Percentiles rank a stretch among this genome's conserved stretches.
Conservation (phyloP, 2,113 vertebrate genomes). For the Phaethornis superciliosus region DNA sequence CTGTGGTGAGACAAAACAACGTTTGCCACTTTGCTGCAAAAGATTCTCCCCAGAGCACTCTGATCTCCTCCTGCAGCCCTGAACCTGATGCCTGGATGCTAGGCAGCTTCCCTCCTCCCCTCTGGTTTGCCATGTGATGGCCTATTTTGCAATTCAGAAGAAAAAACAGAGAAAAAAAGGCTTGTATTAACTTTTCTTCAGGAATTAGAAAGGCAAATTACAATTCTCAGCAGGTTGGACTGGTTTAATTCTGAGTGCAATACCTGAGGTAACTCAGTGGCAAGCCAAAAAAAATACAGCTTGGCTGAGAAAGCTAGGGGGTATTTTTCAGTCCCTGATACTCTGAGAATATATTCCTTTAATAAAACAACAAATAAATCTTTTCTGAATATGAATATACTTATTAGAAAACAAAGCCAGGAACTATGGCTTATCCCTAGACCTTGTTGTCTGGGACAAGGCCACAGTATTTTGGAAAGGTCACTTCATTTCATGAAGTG, state of each 20-base stretch:
- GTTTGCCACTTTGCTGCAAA: not conserved
- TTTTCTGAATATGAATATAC: not conserved
- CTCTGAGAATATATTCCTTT: not conserved
- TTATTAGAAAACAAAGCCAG: not conserved
- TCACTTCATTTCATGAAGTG: not conserved
- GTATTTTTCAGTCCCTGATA: not conserved
- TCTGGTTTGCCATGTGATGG: accelerated
- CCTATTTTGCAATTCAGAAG: not conserved
- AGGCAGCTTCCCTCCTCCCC: not conserved
- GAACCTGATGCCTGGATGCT: accelerated
- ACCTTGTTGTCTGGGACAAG: not conserved
- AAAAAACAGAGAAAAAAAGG: not conserved
- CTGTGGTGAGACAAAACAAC: not conserved
- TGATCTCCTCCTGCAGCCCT: not conserved
- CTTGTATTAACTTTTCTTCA: not conserved
- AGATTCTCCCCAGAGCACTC: not conserved
- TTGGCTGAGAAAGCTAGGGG: not conserved
- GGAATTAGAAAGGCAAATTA: not conserved
- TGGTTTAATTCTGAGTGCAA: not conserved
- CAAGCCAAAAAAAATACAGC: not conserved
- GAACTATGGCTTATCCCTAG: not conserved
- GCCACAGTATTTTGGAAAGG: not conserved
- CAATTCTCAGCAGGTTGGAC: not conserved
- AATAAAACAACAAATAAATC: not conserved
- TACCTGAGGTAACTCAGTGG: not conserved